These are phyloP conservation scores for Microcebus lehilahytsara DNA, from an alignment of 2,113 vertebrate species.

Conservation along the genomic window DNA sequence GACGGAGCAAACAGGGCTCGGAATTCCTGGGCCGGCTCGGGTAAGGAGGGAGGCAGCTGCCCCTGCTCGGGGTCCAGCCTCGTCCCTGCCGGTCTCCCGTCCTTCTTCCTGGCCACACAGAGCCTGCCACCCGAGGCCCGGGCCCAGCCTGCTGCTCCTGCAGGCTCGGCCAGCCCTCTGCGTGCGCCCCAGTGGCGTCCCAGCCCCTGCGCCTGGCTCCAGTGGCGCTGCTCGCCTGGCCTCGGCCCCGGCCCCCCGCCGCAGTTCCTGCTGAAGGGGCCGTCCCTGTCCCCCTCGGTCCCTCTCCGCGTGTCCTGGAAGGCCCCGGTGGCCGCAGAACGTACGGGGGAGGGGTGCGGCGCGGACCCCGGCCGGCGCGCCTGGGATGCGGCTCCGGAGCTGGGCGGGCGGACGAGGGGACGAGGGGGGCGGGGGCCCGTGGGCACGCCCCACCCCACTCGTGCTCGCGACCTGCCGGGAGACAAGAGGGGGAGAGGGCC, in stretches of 20 bases:
- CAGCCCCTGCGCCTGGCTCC: conserved; percentile 12
- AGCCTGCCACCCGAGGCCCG: conserved; percentile 46
- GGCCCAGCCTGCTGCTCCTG: conserved; percentile 30
- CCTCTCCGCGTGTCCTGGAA: neutral
- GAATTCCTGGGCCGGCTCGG: neutral
- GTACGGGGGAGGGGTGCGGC: conserved; percentile 9
- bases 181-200: neutral
- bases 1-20: neutral
- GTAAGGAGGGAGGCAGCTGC: neutral
- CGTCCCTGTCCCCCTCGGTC: neutral
- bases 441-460: conserved; percentile 77
- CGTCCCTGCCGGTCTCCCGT: neutral
- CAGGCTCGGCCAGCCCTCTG: neutral
- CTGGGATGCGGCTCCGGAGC: neutral
- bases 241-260: conserved; percentile 27
- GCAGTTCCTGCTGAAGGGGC: conserved; percentile 46
- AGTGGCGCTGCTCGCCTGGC: neutral
- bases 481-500: conserved; percentile 63
- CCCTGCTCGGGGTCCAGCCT: conserved; percentile 4
- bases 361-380: rapidly evolving
- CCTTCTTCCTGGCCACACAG: neutral
- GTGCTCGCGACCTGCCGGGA: conserved; percentile 70
- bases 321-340: neutral
- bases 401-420: neutral
- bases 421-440: conserved; percentile 71